phyloP scores from a whole-genome alignment of 2,113 vertebrate genomes.

The Naja naja region DNA sequence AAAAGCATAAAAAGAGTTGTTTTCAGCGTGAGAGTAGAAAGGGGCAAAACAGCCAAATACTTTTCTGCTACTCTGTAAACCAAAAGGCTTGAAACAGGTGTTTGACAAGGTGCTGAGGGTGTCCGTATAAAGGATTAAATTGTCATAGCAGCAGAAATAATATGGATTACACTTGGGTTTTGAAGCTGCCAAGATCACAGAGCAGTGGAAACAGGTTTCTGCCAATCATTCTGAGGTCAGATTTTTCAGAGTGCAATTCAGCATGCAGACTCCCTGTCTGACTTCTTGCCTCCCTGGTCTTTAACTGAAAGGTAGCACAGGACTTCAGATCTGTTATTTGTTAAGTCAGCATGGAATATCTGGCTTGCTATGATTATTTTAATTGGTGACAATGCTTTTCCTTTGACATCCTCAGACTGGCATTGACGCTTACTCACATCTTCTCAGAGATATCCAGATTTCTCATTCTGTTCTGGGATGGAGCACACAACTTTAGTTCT shows the following conservation, averaged over 20 bases:
- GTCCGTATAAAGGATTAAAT: not conserved
- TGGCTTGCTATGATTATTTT: conserved; percentile 58
- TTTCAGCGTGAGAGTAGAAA: not conserved
- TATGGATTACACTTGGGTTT: not conserved
- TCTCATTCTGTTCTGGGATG: conserved; percentile 25
- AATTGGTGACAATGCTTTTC: conserved; percentile 60
- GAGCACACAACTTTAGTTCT: not conserved
- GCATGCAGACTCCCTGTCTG: not conserved
- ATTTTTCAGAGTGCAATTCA: not conserved
- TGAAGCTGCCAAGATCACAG: conserved; percentile 6
- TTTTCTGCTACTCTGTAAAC: not conserved
- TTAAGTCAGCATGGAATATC: conserved; percentile 57
- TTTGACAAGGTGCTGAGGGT: not conserved
- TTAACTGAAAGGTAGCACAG: conserved; percentile 45
- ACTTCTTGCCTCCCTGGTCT: not conserved
- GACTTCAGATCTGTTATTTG: conserved; percentile 27
- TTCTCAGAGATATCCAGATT: conserved; percentile 29
- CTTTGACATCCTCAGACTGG: conserved; percentile 44
- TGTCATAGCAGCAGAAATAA: conserved; percentile 13
- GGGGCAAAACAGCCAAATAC: not conserved
- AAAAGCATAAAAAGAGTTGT: not conserved
- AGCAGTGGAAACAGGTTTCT: conserved; percentile 5
- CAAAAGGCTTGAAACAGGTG: not conserved
- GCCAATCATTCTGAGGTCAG: conserved; percentile 13
- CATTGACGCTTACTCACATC: conserved; percentile 35